Percentiles rank a stretch among this genome's conserved stretches.
Evolutionary conservation across 2,797 vertebrate species (phyloP).

Genomic region (Merluccius polli): DNA sequence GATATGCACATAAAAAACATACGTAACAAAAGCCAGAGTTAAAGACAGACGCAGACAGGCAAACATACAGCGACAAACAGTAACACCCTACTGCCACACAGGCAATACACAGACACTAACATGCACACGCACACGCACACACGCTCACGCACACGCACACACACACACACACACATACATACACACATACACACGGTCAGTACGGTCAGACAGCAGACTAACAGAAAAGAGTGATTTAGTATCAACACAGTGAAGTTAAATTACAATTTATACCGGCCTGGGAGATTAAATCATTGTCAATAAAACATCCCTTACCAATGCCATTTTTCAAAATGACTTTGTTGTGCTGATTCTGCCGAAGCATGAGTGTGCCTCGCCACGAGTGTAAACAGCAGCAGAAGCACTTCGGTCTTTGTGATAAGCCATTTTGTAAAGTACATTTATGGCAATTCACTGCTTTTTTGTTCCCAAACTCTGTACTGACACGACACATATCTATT

Average conservation of each 20-base stretch:
- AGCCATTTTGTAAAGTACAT: too few species aligned
- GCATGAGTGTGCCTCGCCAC: not conserved
- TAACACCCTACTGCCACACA: constrained; percentile 3
- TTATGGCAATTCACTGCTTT: too few species aligned
- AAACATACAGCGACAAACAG: not conserved
- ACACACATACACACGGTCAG: constrained; percentile 2
- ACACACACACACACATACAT: not conserved
- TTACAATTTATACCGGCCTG: constrained; percentile 47
- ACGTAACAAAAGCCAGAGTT: not conserved
- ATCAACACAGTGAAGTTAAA: constrained; percentile 60
- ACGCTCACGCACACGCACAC: not conserved
- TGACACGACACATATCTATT: too few species aligned
- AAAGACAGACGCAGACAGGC: constrained; percentile 6
- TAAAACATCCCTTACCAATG: not conserved
- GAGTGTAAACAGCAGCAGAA: too few species aligned
- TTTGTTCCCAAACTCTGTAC: too few species aligned
- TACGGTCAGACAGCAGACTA: not conserved
- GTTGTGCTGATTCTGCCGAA: not conserved
- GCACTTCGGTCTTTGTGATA: too few species aligned
- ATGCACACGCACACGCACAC: not conserved
- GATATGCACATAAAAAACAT: not conserved
- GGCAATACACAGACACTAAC: not conserved
- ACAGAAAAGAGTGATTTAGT: constrained; percentile 21
- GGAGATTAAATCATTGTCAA: constrained; percentile 11
- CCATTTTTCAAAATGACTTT: too few species aligned